Base-by-base conservation (phyloP, 2,113 vertebrate species). In the Xiphophorus maculatus region DNA sequence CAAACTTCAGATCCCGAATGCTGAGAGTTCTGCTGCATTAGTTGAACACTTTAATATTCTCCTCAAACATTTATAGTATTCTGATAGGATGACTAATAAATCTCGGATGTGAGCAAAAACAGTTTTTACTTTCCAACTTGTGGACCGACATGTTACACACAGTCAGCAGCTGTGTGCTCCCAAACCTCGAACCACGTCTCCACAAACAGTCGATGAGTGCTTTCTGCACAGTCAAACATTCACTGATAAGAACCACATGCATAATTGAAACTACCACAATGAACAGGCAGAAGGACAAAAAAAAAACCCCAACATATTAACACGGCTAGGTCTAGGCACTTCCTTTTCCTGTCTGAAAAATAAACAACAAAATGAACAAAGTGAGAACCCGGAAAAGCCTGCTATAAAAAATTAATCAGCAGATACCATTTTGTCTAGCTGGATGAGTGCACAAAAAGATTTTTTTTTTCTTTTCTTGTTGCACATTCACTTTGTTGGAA, bases 251-350 rank as follows among this genome's bases (percentile, higher is more conserved):
- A 88, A 85, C 40, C 62, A 22, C 89, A 93, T 94, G 85, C 79
- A 93, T 95, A 93, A 94, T 93, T 93, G 87, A 94, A 88, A 79
- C 35, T 70, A 65, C 82, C 2, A 84, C 62, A 72, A 76, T 77
- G 84, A 88, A 89, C 86, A 77, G 25, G 69, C 40, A 67, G 37
- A 29, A 54, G 66, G 40, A 83, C 74, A 77, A 58, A 80, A 58
- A 78, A 80, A 58, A 78, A 7, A 1, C 2, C 30, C 2, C 2
- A 33, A 80, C 37, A 74, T 61, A 88, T 83, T 58, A 84, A 66
- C 60, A 69, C 4, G 3, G 63, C 69, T 73, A 44, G 58, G 76
- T 69, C 69, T 71, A 44, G 61, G 76, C 71, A 73, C 42, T 73
- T 73, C 77, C 78, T 81, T 83, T 87, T 74, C 80, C 65, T 44